Conservation (phyloP, 2,113 vertebrate species). For the Ploceus nigricollis region DNA sequence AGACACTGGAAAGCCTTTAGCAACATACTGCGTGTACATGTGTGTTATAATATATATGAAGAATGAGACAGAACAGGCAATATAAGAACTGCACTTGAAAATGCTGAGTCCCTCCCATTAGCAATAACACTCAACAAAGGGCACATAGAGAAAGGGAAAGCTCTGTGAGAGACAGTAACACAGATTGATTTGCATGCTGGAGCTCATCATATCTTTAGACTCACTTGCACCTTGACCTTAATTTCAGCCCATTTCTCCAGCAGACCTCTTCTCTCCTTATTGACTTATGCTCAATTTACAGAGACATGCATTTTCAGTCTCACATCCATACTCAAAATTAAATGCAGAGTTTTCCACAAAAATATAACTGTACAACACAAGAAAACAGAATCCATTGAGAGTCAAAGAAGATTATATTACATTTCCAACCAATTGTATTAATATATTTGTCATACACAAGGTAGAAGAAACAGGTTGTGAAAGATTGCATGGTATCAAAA, state of each 20-base stretch:
- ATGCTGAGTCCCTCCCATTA: neutral
- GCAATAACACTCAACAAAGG: neutral
- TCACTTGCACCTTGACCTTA: neutral
- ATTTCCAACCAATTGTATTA: neutral
- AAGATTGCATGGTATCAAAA: neutral
- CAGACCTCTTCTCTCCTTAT: neutral
- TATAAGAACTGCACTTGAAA: neutral
- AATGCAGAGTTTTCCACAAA: neutral
- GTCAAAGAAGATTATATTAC: neutral
- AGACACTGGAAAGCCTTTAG: neutral
- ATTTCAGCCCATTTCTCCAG: neutral
- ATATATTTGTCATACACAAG: neutral
- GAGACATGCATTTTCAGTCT: neutral
- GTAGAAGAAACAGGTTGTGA: neutral
- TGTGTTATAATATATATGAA: neutral
- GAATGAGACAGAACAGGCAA: neutral
- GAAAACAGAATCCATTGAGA: neutral
- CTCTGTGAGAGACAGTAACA: neutral
- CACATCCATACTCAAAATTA: neutral
- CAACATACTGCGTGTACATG: neutral
- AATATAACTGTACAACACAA: neutral
- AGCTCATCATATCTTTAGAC: neutral
- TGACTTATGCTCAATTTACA: neutral
- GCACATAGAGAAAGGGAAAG: neutral
- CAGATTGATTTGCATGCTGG: neutral